A percentile compares a stretch with the other conserved stretches of the same genome.
Evolutionary conservation across 2,888 invertebrate species (phyloP).

Genomic region (Amiota minor): DNA sequence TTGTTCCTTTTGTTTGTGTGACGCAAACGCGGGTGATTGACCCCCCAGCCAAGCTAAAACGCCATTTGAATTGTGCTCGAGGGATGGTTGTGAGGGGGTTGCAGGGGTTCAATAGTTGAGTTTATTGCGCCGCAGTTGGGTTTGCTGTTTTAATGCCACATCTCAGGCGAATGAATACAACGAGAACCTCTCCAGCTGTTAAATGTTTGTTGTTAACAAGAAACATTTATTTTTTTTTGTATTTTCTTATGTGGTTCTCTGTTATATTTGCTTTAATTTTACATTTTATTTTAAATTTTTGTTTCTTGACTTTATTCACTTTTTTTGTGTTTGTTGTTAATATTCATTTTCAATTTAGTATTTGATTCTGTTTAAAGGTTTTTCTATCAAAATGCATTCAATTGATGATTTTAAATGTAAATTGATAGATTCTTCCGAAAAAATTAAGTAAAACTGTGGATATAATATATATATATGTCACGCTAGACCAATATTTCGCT

Average conservation of each 20-base stretch:
- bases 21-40: conserved; percentile 14
- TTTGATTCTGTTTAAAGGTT: too few relatives aligned
- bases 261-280: neutral
- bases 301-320: neutral
- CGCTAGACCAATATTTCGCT: too few relatives aligned
- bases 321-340: conserved; percentile 27
- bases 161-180: neutral
- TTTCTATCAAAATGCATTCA: too few relatives aligned
- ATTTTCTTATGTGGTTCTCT: conserved; percentile 44
- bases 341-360: neutral
- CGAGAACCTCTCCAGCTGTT: neutral
- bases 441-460: too few relatives aligned
- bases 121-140: conserved; percentile 52
- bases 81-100: neutral
- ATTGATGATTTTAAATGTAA: too few relatives aligned
- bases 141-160: neutral
- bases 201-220: neutral
- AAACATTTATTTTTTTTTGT: neutral
- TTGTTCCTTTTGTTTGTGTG: neutral
- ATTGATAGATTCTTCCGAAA: too few relatives aligned
- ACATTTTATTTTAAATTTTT: too few relatives aligned
- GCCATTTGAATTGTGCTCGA: neutral
- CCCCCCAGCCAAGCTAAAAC: neutral
- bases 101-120: neutral
- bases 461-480: too few relatives aligned